Evolutionary conservation across 2,888 invertebrate species (phyloP), one percentile per base, ranked within the genome.

Genomic region (Chesias legatella): DNA sequence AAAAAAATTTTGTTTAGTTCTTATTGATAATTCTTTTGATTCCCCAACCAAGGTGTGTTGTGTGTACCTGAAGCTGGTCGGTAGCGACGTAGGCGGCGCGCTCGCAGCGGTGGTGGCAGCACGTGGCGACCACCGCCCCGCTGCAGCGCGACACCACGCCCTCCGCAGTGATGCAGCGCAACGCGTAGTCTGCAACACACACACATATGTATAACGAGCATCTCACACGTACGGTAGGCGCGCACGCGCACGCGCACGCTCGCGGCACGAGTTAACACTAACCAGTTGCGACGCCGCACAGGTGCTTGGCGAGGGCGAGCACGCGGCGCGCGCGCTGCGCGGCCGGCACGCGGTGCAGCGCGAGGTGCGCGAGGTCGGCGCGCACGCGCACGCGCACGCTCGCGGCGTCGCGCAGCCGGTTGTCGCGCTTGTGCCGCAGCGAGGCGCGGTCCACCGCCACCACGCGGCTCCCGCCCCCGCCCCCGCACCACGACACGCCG

Each of bases 211-310:
- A 17, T 17, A 2, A 17, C 13, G 2, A 17, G 3, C 2, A 17
- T 17, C 5, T 17, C 3, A 17, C 2, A 5, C 5, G 10, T 32
- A 7, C 17, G 17, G 23, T n/a, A 8, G 11, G 8, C 9, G 6
- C 20, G 7, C 1, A 10, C 21, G 21, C 10, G 9, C 17, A 1
- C 7, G 23, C 1, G 21, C 7, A 17, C 13, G 13, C 13, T 17
- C n/a, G 13, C 13, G 3, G 13, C 13, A 2, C 13, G 13, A 17
- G 13, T 2, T n/a, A 5, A 7, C n/a, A 24, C 6, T 1, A 65
- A 94, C 94, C 95, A 36, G 96, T 97, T 23, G 97, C 97, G 17
- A 90, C 92, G 0, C 97, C 97, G 77, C 97, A 97, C 25, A 97
- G 89, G 76, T 97, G 97, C 77, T 97, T 98, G 1, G 96, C 94